Conservation (phyloP, 2,888 invertebrate species). For the Drosophila kanekoi region DNA sequence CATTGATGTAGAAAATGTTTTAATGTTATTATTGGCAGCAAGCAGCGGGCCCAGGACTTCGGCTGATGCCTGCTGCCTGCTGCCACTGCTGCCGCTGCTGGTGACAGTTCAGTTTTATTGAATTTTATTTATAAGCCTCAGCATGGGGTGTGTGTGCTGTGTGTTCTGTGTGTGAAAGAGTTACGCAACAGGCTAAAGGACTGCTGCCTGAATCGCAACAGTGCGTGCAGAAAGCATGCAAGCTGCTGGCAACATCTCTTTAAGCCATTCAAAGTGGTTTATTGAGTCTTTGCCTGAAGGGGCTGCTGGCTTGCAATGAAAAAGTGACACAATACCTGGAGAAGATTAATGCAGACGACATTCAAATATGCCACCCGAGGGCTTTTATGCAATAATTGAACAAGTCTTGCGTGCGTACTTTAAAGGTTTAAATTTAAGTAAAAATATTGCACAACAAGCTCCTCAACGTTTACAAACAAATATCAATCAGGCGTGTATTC, state of each 20-base stretch:
- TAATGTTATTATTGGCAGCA: constrained; percentile 73
- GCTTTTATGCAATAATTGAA: background rate
- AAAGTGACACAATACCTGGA: background rate
- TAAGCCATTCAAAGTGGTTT: constrained; percentile 44
- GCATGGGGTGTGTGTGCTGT: constrained; percentile 20
- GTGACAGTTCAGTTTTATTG: constrained; percentile 78
- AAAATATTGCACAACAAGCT: too few species aligned
- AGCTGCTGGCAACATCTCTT: constrained; percentile 26
- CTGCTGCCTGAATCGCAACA: constrained; percentile 28
- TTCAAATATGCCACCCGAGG: background rate
- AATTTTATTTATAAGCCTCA: constrained; percentile 63
- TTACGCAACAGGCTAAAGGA: constrained; percentile 59
- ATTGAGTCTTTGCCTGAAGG: constrained; percentile 12
- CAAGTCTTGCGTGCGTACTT: too few species aligned
- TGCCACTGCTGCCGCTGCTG: constrained; percentile 46
- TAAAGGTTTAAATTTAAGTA: too few species aligned
- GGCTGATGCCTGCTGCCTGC: constrained; percentile 27
- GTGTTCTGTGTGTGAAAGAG: constrained; percentile 38
- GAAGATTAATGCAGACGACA: too few species aligned
- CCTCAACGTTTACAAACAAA: too few species aligned
- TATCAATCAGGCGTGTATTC: too few species aligned
- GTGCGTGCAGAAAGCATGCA: constrained; percentile 34
- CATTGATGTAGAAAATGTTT: constrained; percentile 79
- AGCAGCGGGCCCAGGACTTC: background rate
- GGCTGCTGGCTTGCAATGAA: too few species aligned